Conservation (phyloP, 2,113 vertebrate species). For the Calcarius ornatus region DNA sequence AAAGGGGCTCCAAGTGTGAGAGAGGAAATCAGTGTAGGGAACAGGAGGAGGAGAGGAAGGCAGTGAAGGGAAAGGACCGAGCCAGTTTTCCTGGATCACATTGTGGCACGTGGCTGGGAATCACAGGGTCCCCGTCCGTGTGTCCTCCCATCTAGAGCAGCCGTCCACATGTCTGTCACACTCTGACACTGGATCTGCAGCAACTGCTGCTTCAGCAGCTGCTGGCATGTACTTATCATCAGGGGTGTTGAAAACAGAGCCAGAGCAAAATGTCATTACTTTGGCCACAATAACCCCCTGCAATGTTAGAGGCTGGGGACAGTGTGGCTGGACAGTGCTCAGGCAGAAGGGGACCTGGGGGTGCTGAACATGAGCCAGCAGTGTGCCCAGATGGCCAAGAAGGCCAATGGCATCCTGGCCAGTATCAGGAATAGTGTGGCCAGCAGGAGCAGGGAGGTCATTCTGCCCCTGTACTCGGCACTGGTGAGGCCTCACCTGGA, state of each 20-base stretch:
- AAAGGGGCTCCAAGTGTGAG: background rate
- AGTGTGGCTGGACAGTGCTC: too few species aligned
- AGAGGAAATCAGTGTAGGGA: background rate
- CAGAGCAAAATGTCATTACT: conserved; percentile 2
- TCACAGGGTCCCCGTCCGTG: background rate
- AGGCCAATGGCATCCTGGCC: background rate
- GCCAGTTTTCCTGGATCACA: conserved; percentile 1
- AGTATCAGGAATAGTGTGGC: background rate
- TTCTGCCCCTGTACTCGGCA: rapidly evolving
- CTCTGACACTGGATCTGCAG: conserved; percentile 65
- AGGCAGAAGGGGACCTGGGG: too few species aligned
- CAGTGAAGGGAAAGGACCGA: background rate
- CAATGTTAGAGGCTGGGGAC: too few species aligned
- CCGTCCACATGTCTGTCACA: conserved; percentile 57
- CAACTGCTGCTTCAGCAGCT: conserved; percentile 55
- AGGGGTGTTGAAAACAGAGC: background rate
- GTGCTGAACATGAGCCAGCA: background rate
- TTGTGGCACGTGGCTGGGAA: background rate
- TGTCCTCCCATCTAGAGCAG: conserved; percentile 1
- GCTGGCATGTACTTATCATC: conserved; percentile 18
- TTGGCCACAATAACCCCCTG: too few species aligned
- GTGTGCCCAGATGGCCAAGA: background rate
- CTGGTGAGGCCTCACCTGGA: background rate
- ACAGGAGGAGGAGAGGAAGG: background rate
- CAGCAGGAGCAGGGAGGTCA: background rate